Evolutionary conservation across 2,888 invertebrate genomes (phyloP).

Genomic region (Volucella inflata): DNA sequence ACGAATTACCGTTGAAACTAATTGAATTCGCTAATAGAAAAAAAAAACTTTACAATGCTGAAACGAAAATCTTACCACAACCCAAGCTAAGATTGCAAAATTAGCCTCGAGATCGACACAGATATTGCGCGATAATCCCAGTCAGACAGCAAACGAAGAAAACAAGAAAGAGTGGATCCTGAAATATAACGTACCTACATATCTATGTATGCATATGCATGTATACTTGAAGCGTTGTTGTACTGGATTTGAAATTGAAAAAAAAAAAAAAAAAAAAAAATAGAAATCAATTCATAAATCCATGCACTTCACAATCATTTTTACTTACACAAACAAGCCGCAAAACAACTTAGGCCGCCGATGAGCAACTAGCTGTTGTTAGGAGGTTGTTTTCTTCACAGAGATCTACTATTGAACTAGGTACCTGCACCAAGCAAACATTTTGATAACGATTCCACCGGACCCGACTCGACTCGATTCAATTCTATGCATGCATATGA

Average conservation of each 20-base stretch:
- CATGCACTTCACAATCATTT: constrained; percentile 28
- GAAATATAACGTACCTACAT: constrained; percentile 9
- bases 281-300: constrained; percentile 63
- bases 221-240: background rate
- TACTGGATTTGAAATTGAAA: constrained; percentile 23
- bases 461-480: background rate
- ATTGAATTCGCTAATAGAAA: constrained; percentile 6
- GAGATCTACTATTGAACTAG: constrained; percentile 55
- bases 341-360: constrained; percentile 14
- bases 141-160: constrained; percentile 28
- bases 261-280: constrained; percentile 44
- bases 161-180: constrained; percentile 55
- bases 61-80: constrained; percentile 10
- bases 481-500: constrained; percentile 25
- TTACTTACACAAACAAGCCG: constrained; percentile 32
- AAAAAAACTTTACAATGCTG: constrained; percentile 22
- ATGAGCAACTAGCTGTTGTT: constrained; percentile 3
- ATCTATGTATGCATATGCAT: too few relatives aligned
- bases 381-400: constrained; percentile 29
- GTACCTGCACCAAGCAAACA: constrained; percentile 44
- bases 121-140: constrained; percentile 8
- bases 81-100: constrained; percentile 48
- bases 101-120: constrained; percentile 32
- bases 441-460: constrained; percentile 7
- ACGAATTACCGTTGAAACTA: background rate